These are phyloP conservation scores for Andrena praecox DNA, from an alignment of 2,888 invertebrate genomes.

Conservation along the genomic window DNA sequence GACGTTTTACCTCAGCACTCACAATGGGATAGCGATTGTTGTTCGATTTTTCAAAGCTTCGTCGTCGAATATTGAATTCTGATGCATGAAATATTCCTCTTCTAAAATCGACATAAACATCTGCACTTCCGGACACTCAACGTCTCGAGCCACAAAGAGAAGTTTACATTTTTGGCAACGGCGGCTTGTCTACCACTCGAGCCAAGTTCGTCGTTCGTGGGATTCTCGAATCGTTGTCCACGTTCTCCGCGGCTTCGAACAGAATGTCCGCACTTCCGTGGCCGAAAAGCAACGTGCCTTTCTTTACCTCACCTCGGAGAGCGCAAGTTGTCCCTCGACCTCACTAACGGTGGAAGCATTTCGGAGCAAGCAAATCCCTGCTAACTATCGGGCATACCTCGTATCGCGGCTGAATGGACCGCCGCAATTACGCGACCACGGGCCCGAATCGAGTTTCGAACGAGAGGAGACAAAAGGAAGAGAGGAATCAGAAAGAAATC, in stretches of 20 bases:
- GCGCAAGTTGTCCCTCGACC: too few relatives aligned
- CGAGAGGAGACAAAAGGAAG: neutral
- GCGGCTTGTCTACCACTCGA: too few relatives aligned
- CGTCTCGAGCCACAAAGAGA: too few relatives aligned
- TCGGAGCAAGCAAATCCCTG: too few relatives aligned
- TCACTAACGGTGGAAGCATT: too few relatives aligned
- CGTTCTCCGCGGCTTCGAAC: too few relatives aligned
- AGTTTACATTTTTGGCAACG: too few relatives aligned
- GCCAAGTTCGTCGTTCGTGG: too few relatives aligned
- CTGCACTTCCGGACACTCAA: neutral
- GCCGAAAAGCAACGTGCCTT: too few relatives aligned
- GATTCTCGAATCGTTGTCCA: neutral
- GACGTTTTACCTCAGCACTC: neutral
- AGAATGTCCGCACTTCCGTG: neutral
- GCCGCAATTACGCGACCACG: neutral
- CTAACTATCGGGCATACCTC: neutral
- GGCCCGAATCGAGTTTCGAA: conserved; percentile 2
- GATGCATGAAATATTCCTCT: neutral
- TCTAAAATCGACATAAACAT: neutral
- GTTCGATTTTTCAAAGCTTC: conserved; percentile 3
- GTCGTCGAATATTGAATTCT: neutral
- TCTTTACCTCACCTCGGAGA: too few relatives aligned
- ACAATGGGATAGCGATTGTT: neutral
- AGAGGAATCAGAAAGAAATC: neutral
- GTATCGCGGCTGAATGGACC: conserved; percentile 5